Evolutionary conservation across 2,888 invertebrate species (phyloP), one percentile per base, ranked within the genome.

Genomic region (Drosophila picticornis): DNA sequence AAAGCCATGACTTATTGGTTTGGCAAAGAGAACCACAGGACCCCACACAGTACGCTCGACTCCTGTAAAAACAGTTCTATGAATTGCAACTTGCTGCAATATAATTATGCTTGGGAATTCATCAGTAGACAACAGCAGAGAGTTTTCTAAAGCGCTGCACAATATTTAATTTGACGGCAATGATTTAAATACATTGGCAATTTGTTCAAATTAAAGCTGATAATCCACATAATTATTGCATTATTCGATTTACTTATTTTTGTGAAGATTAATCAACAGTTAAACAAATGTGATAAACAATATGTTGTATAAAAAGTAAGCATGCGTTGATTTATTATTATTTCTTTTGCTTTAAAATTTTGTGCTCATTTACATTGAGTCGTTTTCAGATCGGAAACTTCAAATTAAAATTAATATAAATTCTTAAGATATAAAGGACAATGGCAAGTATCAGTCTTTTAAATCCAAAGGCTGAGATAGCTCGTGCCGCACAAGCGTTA

Each of bases 391-490:
- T 25, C 16, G 16, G 25, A 25, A 22, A 11, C 43, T 43, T 43
- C 0, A 10, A 19, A 10, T 9, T 10, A 2, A 19, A 27, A 4
- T 38, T 1, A 48, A 57, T 6, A 13, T 10, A 27, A 43, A 22
- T n/a, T 32, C 46, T 32, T 1, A 16, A 16, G 10, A 19, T 43
- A 25, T 9, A 10, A 4, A 32, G 32, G 1, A 31, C 11, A 10
- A 98, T 98, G 98, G 94, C 98, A 90, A 97, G 98, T 75, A 98
- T 99, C 90, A 97, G 97, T 94, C 95, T 97, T 90, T 95, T 98
- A 88, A 99, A 99, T 94, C 99, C 99, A 13, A 99, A 99, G 95
- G 99, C 99, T 88, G 99, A 99, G 94, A 96, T 98, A 91, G 99
- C 99, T 29, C 91, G 99, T 88, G 98, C 99, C 51, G 96, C 98